Evolutionary conservation across 2,113 vertebrate species (phyloP).

Genomic region (Labeo rohita): DNA sequence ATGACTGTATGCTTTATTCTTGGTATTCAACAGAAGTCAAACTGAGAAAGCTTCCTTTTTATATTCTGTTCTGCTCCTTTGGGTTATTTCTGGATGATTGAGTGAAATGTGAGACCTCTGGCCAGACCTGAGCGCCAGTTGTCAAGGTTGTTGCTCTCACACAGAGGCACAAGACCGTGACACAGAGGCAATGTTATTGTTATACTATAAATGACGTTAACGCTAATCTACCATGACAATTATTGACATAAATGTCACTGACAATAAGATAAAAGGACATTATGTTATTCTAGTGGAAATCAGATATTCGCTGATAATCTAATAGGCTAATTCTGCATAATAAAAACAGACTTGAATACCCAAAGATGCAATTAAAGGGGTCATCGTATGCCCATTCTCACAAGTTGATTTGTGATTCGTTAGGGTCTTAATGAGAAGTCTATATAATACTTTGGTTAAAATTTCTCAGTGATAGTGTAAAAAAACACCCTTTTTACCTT

Average conservation of each 20-base stretch:
- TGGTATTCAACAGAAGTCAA: constrained; percentile 15
- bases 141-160: background rate
- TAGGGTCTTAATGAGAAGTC: too few relatives aligned
- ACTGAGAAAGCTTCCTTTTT: constrained; percentile 4
- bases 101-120: constrained; percentile 29
- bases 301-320: background rate
- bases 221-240: background rate
- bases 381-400: too few relatives aligned
- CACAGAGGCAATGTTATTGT: background rate
- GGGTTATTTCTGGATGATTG: constrained; percentile 45
- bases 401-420: too few relatives aligned
- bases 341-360: background rate
- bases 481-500: too few relatives aligned
- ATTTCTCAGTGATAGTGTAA: too few relatives aligned
- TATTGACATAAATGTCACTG: background rate
- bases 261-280: background rate
- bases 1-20: constrained; percentile 29
- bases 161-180: background rate
- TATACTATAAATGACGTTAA: background rate
- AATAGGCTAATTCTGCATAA: too few relatives aligned
- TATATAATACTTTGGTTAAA: too few relatives aligned
- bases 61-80: constrained; percentile 28
- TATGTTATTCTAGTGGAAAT: background rate
- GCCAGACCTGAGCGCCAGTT: background rate
- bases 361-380: too few relatives aligned